Evolutionary conservation across 2,888 invertebrate species (phyloP).

Genomic region (Pherbina coryleti): DNA sequence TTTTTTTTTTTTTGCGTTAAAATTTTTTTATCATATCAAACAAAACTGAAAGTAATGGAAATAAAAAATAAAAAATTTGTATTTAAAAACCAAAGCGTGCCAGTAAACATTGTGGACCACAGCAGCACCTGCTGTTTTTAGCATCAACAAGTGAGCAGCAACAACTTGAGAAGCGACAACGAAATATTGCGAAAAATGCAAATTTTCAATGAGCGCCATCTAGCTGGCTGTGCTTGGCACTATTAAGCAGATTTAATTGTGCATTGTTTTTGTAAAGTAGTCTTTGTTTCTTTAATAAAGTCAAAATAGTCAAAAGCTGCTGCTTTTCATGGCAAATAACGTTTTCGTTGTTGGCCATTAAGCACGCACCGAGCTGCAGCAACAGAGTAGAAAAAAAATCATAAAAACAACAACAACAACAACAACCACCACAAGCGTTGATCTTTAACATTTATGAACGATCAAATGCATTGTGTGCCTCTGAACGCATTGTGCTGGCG

Average conservation of each 20-base stretch:
- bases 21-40: not conserved
- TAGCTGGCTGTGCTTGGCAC: not conserved
- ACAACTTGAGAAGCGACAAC: not conserved
- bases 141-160: not conserved
- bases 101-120: not conserved
- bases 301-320: conserved; percentile 17
- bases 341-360: not conserved
- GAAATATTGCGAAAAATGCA: conserved; percentile 10
- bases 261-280: not conserved
- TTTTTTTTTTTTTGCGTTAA: too few species aligned
- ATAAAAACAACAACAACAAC: not conserved
- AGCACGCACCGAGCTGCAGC: not conserved
- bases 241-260: conserved; percentile 2
- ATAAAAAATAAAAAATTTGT: too few species aligned
- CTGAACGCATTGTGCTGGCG: not conserved
- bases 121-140: not conserved
- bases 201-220: conserved; percentile 3
- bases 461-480: conserved; percentile 11
- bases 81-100: too few species aligned
- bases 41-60: too few species aligned
- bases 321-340: not conserved
- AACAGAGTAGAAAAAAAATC: not conserved
- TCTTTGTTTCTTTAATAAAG: not conserved
- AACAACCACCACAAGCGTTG: not conserved
- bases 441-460: conserved; percentile 11